Evolutionary conservation across 2,113 vertebrate genomes (phyloP), one percentile per base, ranked within the genome.

Genomic region (Romanogobio albipinnatus): DNA sequence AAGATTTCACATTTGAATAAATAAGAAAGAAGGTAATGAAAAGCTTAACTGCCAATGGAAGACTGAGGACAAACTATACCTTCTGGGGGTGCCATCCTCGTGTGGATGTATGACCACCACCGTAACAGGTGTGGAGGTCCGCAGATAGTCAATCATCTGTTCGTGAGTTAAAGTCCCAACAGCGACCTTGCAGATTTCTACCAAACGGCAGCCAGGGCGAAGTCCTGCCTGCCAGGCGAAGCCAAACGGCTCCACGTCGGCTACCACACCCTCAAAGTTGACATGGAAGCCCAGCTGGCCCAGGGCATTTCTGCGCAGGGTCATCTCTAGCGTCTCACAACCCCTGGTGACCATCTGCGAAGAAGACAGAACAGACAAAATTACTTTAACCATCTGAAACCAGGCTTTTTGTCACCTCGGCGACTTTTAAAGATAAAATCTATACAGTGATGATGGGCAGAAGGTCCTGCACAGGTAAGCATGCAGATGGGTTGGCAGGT

Each of bases 221-320:
- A 97, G 92, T 24, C 96, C 96, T 0, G 96, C 95, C 86, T 97
- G 96, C 96, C 96, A 97, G 19, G 96, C 96, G 70, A 96, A 96
- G 58, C 96, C 96, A 11, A 96, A 97, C 3, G 96, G 96, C 75
- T 97, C 96, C 88, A 97, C 96, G 0, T 97, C 96, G 0, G 96
- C 96, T 15, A 97, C 96, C 3, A 96, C 96, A 0, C 96, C 96
- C 89, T 97, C 96, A 77, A 96, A 96, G 86, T 96, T 96, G 87
- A 97, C 96, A 0, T 97, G 96, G 93, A 97, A 97, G 47, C 96
- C 96, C 0, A 97, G 96, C 73, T 97, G 96, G 76, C 96, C 96
- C 87, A 97, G 88, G 0, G 94, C 95, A 0, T 97, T 97, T 64
- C 96, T 95, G 76, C 96, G 88, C 85, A 97, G 91, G n/a, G 94